phyloP scores from a whole-genome alignment of 1,140 invertebrate species.

The Zaprionus africanus region DNA sequence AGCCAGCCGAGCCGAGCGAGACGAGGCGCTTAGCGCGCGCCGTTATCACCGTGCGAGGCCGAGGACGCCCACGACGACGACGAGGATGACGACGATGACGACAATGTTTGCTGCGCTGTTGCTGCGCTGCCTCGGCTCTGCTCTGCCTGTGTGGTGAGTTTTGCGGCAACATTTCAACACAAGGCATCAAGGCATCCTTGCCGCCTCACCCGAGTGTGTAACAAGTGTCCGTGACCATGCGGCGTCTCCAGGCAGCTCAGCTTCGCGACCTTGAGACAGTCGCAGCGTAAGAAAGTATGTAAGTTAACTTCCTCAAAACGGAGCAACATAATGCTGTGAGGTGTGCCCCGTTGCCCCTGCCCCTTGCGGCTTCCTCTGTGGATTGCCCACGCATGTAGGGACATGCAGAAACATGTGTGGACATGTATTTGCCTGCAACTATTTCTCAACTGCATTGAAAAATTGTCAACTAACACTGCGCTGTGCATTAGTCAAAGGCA shows the following conservation, averaged over 20 bases:
- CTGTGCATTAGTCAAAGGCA: conserved; percentile 72
- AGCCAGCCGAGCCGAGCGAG: conserved; percentile 44
- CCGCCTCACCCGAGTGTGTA: conserved; percentile 32
- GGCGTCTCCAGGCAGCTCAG: conserved; percentile 27
- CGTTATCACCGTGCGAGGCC: conserved; percentile 56
- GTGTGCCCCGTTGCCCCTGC: no score
- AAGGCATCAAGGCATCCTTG: conserved; percentile 11
- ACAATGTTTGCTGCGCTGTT: conserved; percentile 45
- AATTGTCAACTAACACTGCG: conserved; percentile 64
- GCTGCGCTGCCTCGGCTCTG: background rate
- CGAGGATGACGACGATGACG: conserved; percentile 46
- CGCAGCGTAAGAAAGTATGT: background rate
- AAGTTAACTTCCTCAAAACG: background rate
- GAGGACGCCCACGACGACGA: conserved; percentile 54
- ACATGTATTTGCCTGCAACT: conserved; percentile 51
- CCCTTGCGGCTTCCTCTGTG: background rate
- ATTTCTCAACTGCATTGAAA: conserved; percentile 72
- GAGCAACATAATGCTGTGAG: conserved; percentile 5
- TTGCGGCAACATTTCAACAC: conserved; percentile 37
- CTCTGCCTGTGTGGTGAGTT: conserved; percentile 57
- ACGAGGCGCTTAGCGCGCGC: conserved; percentile 43
- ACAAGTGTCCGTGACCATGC: conserved; percentile 62
- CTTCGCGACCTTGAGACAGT: conserved; percentile 8
- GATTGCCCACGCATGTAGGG: background rate
- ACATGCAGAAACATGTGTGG: background rate